A percentile compares a stretch with the other conserved stretches of the same genome.
Conservation (phyloP, 2,888 invertebrate species). For the Alviniconcha strummeri region DNA sequence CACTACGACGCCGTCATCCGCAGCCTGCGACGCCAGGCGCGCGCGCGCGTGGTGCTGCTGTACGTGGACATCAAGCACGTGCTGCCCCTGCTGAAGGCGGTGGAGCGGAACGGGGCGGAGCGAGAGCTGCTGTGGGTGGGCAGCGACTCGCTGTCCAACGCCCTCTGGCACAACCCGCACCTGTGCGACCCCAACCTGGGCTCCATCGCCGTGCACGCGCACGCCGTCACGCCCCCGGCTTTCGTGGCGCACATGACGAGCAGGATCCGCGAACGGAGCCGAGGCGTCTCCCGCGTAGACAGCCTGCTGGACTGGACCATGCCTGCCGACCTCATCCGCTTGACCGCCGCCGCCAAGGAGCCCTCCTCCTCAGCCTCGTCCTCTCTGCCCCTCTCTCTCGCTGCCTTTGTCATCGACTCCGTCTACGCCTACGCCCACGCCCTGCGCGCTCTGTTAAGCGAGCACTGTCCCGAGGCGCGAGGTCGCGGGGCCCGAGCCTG, state of each 20-base stretch:
- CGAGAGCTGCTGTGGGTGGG: constrained; percentile 67
- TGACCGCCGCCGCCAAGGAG: not conserved
- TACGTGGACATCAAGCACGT: constrained; percentile 62
- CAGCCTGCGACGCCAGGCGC: constrained; percentile 34
- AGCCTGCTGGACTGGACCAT: not conserved
- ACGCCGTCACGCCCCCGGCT: constrained; percentile 32
- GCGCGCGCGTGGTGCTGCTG: constrained; percentile 59
- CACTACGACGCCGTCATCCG: constrained; percentile 42
- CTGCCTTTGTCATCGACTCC: constrained; percentile 51
- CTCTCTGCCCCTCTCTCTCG: constrained; percentile 34
- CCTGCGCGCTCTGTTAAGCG: constrained; percentile 48
- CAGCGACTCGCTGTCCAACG: constrained; percentile 57
- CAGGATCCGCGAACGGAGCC: not conserved
- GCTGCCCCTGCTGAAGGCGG: constrained; percentile 47
- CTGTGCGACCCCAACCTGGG: constrained; percentile 44
- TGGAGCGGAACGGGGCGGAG: constrained; percentile 42
- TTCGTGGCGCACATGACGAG: constrained; percentile 35
- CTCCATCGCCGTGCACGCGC: constrained; percentile 44
- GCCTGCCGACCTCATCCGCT: not conserved
- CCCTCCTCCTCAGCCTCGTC: not conserved
- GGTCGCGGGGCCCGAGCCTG: constrained; percentile 44
- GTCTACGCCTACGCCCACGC: constrained; percentile 57
- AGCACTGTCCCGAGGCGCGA: constrained; percentile 47
- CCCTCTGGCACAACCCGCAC: constrained; percentile 41
- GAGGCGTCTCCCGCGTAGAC: not conserved